A percentile compares a stretch with the other conserved stretches of the same genome.
phyloP scores from a whole-genome alignment of 1,140 invertebrate species.

The Eueides isabella region DNA sequence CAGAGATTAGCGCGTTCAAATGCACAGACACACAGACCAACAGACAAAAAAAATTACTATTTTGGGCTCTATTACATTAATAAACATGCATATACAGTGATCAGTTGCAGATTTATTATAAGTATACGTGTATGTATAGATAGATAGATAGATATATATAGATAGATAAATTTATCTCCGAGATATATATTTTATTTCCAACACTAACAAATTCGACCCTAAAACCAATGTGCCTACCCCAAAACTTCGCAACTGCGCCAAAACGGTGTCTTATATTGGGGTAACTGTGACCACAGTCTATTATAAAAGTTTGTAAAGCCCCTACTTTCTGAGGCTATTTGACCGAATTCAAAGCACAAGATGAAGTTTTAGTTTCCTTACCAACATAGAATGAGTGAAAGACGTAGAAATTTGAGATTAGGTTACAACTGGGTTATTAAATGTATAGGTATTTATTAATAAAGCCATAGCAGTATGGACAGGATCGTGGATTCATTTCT shows the following conservation, averaged over 20 bases:
- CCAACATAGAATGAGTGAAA: slow-evolving; percentile 5
- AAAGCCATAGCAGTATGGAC: neutral
- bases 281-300: slow-evolving; percentile 14
- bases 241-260: slow-evolving; percentile 12
- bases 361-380: slow-evolving; percentile 32
- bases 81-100: too few relatives aligned
- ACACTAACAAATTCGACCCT: too few relatives aligned
- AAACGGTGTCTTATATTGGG: neutral
- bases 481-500: neutral
- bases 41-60: too few relatives aligned
- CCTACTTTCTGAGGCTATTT: slow-evolving; percentile 37
- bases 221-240: too few relatives aligned
- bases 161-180: too few relatives aligned
- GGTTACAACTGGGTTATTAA: slow-evolving; percentile 1
- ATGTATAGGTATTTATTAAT: neutral
- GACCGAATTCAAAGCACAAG: slow-evolving; percentile 29
- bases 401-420: neutral
- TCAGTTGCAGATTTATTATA: too few relatives aligned
- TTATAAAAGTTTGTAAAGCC: slow-evolving; percentile 45
- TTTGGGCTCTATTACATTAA: too few relatives aligned
- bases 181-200: too few relatives aligned
- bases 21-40: too few relatives aligned
- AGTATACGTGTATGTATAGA: too few relatives aligned
- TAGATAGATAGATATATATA: too few relatives aligned
- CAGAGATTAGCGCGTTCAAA: too few relatives aligned